Conservation (phyloP, 1,140 invertebrate species). For the Drusus annulatus region DNA sequence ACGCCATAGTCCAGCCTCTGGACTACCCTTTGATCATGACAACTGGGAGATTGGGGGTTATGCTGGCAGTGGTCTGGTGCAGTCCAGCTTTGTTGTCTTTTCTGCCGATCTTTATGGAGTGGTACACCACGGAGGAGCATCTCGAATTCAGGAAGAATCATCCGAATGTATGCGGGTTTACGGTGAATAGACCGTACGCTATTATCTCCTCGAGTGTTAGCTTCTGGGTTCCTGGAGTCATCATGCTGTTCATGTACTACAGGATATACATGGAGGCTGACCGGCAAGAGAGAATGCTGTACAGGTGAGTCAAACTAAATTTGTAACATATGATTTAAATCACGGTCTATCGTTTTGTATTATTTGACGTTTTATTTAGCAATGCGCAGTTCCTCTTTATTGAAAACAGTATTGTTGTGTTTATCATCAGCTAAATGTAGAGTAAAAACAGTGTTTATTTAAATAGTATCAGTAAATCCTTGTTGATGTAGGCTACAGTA, state of each 20-base stretch:
- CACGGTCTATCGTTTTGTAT: no score
- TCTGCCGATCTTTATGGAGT: slow-evolving; percentile 94
- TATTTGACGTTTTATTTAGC: no score
- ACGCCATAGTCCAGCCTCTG: slow-evolving; percentile 90
- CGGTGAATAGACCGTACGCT: slow-evolving; percentile 92
- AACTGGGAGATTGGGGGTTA: slow-evolving; percentile 79
- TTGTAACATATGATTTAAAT: no score
- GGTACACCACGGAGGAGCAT: slow-evolving; percentile 91
- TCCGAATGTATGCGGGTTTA: slow-evolving; percentile 87
- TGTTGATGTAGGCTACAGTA: no score
- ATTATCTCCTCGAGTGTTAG: slow-evolving; percentile 93
- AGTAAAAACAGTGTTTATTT: no score
- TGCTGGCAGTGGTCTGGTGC: slow-evolving; percentile 92
- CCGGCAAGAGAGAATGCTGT: slow-evolving; percentile 91
- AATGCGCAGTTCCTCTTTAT: no score
- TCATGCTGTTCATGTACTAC: slow-evolving; percentile 96
- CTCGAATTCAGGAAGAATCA: slow-evolving; percentile 79
- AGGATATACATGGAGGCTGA: slow-evolving; percentile 93
- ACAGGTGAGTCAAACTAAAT: slow-evolving; percentile 75
- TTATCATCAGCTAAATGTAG: no score
- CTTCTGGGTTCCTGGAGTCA: slow-evolving; percentile 95
- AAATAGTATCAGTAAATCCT: no score
- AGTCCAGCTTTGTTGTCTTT: slow-evolving; percentile 94
- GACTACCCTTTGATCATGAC: slow-evolving; percentile 94
- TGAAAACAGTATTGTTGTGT: no score